A percentile compares a stretch with the other conserved stretches of the same genome.
These are phyloP conservation scores for Drosophila paranaensis DNA, from an alignment of 2,888 invertebrate species.

Conservation along the genomic window DNA sequence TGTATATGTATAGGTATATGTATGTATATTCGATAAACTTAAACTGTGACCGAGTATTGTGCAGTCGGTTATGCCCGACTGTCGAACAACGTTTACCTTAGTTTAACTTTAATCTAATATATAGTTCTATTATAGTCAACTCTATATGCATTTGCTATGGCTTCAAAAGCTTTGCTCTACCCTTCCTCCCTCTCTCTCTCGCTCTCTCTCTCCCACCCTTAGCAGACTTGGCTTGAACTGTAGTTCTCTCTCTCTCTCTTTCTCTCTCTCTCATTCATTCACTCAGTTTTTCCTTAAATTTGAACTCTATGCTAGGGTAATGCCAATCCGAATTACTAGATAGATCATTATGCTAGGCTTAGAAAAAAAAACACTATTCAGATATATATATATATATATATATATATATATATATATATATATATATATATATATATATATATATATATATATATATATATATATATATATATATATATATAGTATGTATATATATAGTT, in stretches of 20 bases:
- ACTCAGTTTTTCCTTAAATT: conserved; percentile 3
- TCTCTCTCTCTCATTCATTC: background rate
- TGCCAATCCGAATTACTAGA: conserved; percentile 36
- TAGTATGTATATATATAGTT: too few relatives aligned
- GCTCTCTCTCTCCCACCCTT: background rate
- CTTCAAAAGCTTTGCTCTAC: background rate
- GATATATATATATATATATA: conserved; percentile 3
- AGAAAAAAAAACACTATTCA: conserved; percentile 49
- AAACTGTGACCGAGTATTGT: background rate
- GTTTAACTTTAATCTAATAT: background rate
- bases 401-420: conserved; percentile 21
- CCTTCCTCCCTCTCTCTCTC: background rate
- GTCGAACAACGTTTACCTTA: background rate
- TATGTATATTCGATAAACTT: background rate
- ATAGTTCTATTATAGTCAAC: conserved; percentile 7
- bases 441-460: too few relatives aligned
- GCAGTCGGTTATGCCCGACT: background rate
- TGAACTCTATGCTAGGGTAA: conserved; percentile 26
- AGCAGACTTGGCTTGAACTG: background rate
- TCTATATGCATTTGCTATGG: background rate
- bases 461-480: too few relatives aligned
- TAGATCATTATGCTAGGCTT: conserved; percentile 56
- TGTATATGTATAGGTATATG: background rate
- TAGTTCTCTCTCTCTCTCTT: background rate
- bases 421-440: conserved; percentile 43